Evolutionary conservation across 2,113 vertebrate species (phyloP), one percentile per base, ranked within the genome.

Genomic region (Rhea americana): DNA sequence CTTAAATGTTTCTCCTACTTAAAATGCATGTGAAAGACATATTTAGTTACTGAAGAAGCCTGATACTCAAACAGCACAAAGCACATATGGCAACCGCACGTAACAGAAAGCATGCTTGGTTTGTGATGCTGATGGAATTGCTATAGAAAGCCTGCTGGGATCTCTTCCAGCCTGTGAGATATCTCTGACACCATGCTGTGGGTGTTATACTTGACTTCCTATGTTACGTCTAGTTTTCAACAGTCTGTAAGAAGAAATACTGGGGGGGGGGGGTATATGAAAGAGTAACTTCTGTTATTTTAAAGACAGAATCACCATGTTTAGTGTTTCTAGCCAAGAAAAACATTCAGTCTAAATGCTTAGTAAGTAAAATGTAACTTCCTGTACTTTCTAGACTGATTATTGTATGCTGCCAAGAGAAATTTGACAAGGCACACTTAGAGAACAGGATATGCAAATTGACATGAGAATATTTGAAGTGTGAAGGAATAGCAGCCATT

Each of bases 61-160:
- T 51, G 35, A 61, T 73, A 58, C 15, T 91, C 84, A 76, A 92
- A 75, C 18, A 81, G 9, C 21, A 68, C 24, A 72, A 75, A 81
- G 25, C 16, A 55, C 58, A 58, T 82, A 89, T 21, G 45, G 55
- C 14, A 88, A 93, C 18, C 68, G 13, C 51, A 70, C 50, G 80
- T 37, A 62, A 41, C 39, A 91, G 66, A 93, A 92, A 94, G 32
- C 18, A 79, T 85, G 58, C 65, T 79, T 93, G 77, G 90, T 93
- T 93, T 94, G 67, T 76, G 82, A 65, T 90, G 68, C 8, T 90
- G 55, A 72, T 85, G 48, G 70, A 72, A 79, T 39, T 89, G 51
- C 63, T 89, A 7, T 19, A 87, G 39, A 91, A 87, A 92, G 18
- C 47, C 48, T 87, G 56, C 62, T 72, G 84, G 43, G 70, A 93